Percentiles rank a stretch among this genome's conserved stretches.
Evolutionary conservation across 2,797 vertebrate species (phyloP).

Genomic region (Smutsia gigantea): DNA sequence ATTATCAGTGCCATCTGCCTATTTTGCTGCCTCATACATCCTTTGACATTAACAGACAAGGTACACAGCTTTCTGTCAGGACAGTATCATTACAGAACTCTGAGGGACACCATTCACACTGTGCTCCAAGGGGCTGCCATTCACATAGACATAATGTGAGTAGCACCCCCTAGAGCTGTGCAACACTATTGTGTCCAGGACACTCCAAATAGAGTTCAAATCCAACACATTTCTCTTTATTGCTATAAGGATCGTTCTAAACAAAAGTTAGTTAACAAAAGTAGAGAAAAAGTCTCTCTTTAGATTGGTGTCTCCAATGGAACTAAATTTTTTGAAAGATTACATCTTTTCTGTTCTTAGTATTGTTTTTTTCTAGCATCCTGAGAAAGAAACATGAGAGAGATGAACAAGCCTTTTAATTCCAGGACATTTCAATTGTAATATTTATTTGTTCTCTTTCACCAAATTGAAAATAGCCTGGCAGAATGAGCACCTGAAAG

Average conservation of each 20-base stretch:
- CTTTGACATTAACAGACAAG: neutral
- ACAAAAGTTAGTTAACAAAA: slow-evolving; percentile 53
- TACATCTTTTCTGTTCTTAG: slow-evolving; percentile 35
- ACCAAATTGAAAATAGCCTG: slow-evolving; percentile 27
- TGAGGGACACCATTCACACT: neutral
- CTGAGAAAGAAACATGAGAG: neutral
- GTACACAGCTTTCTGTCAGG: neutral
- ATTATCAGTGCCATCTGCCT: neutral
- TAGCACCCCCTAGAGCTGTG: neutral
- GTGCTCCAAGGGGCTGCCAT: neutral
- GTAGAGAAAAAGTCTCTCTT: slow-evolving; percentile 51
- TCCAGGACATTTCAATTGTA: neutral
- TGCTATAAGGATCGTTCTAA: slow-evolving; percentile 60
- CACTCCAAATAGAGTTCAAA: neutral
- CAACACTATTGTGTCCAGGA: neutral
- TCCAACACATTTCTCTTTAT: slow-evolving; percentile 73
- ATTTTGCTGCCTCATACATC: neutral
- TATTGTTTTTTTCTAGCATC: neutral
- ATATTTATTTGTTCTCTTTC: slow-evolving; percentile 22
- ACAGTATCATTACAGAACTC: neutral
- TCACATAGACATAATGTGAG: neutral
- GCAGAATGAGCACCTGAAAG: neutral
- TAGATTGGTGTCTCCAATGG: slow-evolving; percentile 62
- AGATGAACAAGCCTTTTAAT: neutral
- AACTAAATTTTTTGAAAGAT: slow-evolving; percentile 72